Base-by-base conservation (phyloP, 2,888 invertebrate genomes). In the Troilus luridus region DNA sequence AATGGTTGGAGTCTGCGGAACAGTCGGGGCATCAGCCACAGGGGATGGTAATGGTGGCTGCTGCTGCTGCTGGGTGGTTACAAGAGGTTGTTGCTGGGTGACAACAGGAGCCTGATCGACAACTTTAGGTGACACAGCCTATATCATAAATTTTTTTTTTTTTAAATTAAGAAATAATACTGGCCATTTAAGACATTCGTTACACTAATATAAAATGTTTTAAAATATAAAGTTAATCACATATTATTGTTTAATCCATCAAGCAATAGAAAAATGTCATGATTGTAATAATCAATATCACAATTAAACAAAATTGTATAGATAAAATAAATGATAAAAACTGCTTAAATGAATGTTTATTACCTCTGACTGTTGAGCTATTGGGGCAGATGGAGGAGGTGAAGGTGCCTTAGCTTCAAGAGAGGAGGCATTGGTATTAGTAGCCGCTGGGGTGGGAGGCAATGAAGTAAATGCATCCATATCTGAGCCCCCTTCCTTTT, bases 401-500 rank as follows among this genome's bases (percentile, higher is more conserved):
- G 85, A 41, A 11, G 89, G 27, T 24, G 88, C 24, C 81, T 88
- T 67, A 27, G 90, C 64, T 41, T 88, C 81, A 21, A 77, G 60
- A 62, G 88, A 88, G 64, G 89, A 88, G 72, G 91, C 59, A 60
- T 90, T 91, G 77, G 91, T 81, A 27, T 90, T 91, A 77, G 92
- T 81, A 27, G 91, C 24, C 27, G 89, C 62, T 67, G 60, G 67
- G 9, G 85, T 54, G 54, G 91, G 88, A 64, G 91, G 67, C 21
- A 90, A 11, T 56, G 88, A 60, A 14, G 95, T 95, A 93, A 95
- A 95, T 88, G 95, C 95, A 93, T 95, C 95, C 95, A 95, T 95
- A 92, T 96, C 96, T 58, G 95, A 95, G 92, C 95, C 95, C 92
- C 95, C 95, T 93, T 95, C 95, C 93, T 96, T 95, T 92, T 95